Evolutionary conservation across 2,888 invertebrate species (phyloP), one percentile per base, ranked within the genome.

Genomic region (Polymixis flavicincta): DNA sequence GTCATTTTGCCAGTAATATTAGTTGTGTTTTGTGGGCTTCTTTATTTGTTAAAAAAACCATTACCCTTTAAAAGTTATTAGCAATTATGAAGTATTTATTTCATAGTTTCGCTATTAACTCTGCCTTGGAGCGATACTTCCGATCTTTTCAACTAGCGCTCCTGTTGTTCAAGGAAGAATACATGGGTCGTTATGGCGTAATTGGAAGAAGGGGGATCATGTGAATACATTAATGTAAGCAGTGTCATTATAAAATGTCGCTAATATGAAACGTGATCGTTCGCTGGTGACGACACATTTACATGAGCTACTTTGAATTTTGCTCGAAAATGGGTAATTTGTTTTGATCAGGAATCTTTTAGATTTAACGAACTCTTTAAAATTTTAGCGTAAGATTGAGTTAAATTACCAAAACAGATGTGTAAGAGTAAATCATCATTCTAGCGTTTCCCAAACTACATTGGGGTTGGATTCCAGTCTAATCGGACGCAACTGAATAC

Each of bases 221-320:
- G 85, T 88, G 76, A 78, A 71, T 82, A 77, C 84, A 86, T 87
- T 84, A 88, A 85, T 81, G 80, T 84, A 84, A 87, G 79, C 78
- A 85, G 74, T 78, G 73, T 86, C 82, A 89, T 90, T 89, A 89
- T 84, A 78, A 79, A 87, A 83, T 82, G 85, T 85, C 81, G 86
- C 77, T 89, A 89, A 89, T 85, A 87, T 70, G 87, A 85, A 89
- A 90, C 88, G 85, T 88, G 89, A 89, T 74, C 78, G 19, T 69
- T 32, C 61, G 60, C 42, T 50, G 42, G 68, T 70, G 76, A 76
- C 70, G 52, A 66, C 48, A 73, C 59, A 66, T 66, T 71, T 64
- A 57, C 57, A 66, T 48, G 60, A 55, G 45, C 55, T 22, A 61
- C 25, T 63, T 61, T 54, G 54, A 72, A 65, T 61, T 76, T 50